A percentile compares a stretch with the other conserved stretches of the same genome.
phyloP scores from a whole-genome alignment of 92 coral and sea anemone genomes.

The Muricea muricata region DNA sequence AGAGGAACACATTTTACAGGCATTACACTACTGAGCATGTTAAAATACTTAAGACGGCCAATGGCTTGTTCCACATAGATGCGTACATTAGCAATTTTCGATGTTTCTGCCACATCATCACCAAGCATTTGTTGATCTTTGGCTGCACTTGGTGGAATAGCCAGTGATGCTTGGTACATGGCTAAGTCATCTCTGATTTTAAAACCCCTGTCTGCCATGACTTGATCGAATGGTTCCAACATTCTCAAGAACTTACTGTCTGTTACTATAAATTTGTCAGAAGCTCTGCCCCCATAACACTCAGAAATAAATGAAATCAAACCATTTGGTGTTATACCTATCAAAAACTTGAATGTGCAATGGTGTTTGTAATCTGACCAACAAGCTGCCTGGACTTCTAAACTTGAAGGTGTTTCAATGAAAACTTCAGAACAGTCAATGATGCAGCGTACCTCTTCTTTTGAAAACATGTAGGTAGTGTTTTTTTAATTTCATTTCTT shows the following conservation, averaged over 20 bases:
- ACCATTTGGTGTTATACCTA: constrained; percentile 68
- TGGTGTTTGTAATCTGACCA: constrained; percentile 67
- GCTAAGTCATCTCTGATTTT: constrained; percentile 46
- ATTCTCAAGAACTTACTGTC: constrained; percentile 45
- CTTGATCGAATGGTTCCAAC: constrained; percentile 52
- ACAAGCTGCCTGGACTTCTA: constrained; percentile 52
- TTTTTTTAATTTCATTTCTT: constrained; percentile 35
- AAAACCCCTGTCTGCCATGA: constrained; percentile 67
- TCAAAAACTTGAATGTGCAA: constrained; percentile 58
- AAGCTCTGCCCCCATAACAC: constrained; percentile 61
- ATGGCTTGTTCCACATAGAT: constrained; percentile 67
- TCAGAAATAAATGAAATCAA: constrained; percentile 40
- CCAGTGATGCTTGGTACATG: constrained; percentile 36
- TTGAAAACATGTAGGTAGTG: no score
- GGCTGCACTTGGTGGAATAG: constrained; percentile 46
- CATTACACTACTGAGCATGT: constrained; percentile 21
- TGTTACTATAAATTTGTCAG: constrained; percentile 54
- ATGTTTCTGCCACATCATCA: constrained; percentile 45
- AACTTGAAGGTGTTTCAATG: constrained; percentile 51
- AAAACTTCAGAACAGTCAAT: constrained; percentile 67
- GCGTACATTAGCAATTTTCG: constrained; percentile 52
- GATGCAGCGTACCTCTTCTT: constrained; percentile 58
- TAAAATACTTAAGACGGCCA: constrained; percentile 44
- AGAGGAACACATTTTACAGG: constrained; percentile 49
- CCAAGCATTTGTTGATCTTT: constrained; percentile 53